Conservation (phyloP, 2,888 invertebrate genomes). For the Drosophila macrospina region DNA sequence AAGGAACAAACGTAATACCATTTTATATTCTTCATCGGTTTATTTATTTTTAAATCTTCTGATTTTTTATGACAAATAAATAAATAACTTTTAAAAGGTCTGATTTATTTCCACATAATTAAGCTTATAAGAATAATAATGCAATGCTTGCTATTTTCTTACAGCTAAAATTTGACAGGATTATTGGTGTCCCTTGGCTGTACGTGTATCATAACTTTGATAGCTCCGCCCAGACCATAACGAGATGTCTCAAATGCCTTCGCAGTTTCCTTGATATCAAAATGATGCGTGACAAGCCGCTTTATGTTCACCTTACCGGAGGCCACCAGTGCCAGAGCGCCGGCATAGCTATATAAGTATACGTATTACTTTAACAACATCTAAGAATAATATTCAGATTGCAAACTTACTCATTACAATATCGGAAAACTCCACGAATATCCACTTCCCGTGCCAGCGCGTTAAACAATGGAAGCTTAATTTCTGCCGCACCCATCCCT, state of each 20-base stretch:
- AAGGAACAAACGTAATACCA: slow-evolving; percentile 80
- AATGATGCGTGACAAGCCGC: slow-evolving; percentile 94
- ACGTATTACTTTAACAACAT: neutral
- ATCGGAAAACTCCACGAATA: slow-evolving; percentile 96
- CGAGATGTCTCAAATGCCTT: slow-evolving; percentile 94
- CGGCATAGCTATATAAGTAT: slow-evolving; percentile 88
- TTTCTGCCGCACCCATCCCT: slow-evolving; percentile 93
- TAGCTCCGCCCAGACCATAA: slow-evolving; percentile 89
- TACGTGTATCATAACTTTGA: slow-evolving; percentile 95
- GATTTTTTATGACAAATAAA: too few relatives aligned
- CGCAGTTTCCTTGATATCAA: slow-evolving; percentile 90
- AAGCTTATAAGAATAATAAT: neutral
- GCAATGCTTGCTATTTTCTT: neutral
- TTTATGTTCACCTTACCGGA: slow-evolving; percentile 92
- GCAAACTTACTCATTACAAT: slow-evolving; percentile 92
- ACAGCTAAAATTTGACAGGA: slow-evolving; percentile 61
- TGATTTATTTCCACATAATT: neutral
- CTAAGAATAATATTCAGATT: slow-evolving; percentile 53
- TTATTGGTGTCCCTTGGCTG: slow-evolving; percentile 87
- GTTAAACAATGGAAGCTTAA: slow-evolving; percentile 92
- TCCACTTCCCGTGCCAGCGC: slow-evolving; percentile 95
- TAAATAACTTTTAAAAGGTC: too few relatives aligned
- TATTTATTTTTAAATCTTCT: too few relatives aligned
- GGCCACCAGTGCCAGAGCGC: slow-evolving; percentile 91
- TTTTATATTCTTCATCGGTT: too few relatives aligned